Base-by-base conservation (phyloP, 2,113 vertebrate genomes). In the Plotosus lineatus region DNA sequence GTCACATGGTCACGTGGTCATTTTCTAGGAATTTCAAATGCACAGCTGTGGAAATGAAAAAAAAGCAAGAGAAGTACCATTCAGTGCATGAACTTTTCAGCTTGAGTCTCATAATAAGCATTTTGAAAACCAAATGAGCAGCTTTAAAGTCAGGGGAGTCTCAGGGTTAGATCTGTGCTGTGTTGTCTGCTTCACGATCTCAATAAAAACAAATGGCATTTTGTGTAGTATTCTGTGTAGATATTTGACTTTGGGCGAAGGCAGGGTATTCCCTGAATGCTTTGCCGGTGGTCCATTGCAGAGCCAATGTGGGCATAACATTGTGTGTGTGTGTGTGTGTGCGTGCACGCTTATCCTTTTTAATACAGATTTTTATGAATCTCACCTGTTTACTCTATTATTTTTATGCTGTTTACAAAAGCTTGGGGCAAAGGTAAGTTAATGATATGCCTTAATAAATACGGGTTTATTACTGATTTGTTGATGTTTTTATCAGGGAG, bases 21-120 rank as follows among this genome's bases (percentile, higher is more conserved):
- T 78, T 78, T 66, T 53, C 31, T 4, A 77, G 58, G 11, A 19
- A 9, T 50, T 51, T 66, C 23, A 78, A 38, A 40, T 51, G 31
- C 60, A 78, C 33, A 51, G 48, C 76, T 78, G 44, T 17, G 26
- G 61, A 40, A 66, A 23, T 53, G 61, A 19, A 51, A 38, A 42
- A 71, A 38, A 36, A 19, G 3, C 61, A 48, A 17, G 11, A 10
- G 1, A 7, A 33, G 40, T 48, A 44, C 26, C 40, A 12, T 48
- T 46, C 61, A 40, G 28, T 21, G 9, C 69, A 10, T 36, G 69
- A 72, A 33, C 44, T n/a, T n/a, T 71, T 6, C n/a, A n/a, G n/a
- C n/a, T n/a, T 4, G 26, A 23, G 69, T 51, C 28, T 73, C 19
- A 23, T 51, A 51, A 73, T 73, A 51, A 73, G 48, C 69, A 73